These are phyloP conservation scores for Drosophila nr. medialis DNA, from an alignment of 2,888 invertebrate species.

Conservation along the genomic window DNA sequence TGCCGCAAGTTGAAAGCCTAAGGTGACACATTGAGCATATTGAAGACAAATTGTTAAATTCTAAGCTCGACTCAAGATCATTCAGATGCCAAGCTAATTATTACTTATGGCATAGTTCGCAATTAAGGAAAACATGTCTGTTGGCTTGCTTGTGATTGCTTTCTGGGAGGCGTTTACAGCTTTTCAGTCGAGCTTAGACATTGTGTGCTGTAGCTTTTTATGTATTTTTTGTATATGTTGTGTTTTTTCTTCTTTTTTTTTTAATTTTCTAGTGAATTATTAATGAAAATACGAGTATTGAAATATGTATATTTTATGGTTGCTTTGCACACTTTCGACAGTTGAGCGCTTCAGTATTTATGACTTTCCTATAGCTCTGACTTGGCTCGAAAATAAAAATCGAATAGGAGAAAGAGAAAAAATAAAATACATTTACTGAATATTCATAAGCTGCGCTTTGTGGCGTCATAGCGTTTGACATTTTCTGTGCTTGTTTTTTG, in stretches of 20 bases:
- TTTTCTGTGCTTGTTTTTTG: background rate
- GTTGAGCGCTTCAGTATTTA: conserved; percentile 69
- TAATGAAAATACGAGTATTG: conserved; percentile 72
- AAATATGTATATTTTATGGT: conserved; percentile 72
- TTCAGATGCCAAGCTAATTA: conserved; percentile 41
- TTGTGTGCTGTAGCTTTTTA: conserved; percentile 21
- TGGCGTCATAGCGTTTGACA: conserved; percentile 63
- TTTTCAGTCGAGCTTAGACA: conserved; percentile 23
- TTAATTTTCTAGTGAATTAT: conserved; percentile 70
- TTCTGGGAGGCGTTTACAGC: conserved; percentile 60
- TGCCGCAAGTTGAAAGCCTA: background rate
- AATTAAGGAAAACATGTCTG: conserved; percentile 51
- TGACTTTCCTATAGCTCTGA: conserved; percentile 62
- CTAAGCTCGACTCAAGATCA: conserved; percentile 35
- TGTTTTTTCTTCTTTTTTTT: conserved; percentile 16
- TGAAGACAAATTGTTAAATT: conserved; percentile 41
- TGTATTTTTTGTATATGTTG: background rate
- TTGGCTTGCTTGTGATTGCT: background rate
- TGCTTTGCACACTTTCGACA: conserved; percentile 66
- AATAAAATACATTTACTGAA: conserved; percentile 51
- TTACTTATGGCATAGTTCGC: conserved; percentile 44
- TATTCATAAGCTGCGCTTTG: conserved; percentile 74
- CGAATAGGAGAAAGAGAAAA: conserved; percentile 17
- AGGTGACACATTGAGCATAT: conserved; percentile 27
- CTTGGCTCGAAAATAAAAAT: conserved; percentile 36